Evolutionary conservation across 2,888 invertebrate genomes (phyloP).

Genomic region (Cybosia mesomella): DNA sequence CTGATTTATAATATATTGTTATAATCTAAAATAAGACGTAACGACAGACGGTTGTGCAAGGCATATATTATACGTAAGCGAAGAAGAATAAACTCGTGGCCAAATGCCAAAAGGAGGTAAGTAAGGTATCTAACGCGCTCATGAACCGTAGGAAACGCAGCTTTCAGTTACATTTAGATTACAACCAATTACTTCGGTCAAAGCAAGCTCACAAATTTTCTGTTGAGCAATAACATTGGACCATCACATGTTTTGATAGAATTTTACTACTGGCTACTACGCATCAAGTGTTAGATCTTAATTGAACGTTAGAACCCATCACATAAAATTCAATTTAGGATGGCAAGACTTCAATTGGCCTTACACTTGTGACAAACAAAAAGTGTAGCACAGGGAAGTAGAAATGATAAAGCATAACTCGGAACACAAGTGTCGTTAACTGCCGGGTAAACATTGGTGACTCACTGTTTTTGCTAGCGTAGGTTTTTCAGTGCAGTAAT

Average conservation of each 20-base stretch:
- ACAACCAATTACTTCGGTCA: too few relatives aligned
- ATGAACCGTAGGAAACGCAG: too few relatives aligned
- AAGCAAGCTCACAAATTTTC: conserved; percentile 3
- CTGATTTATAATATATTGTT: background rate
- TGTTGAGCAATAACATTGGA: background rate
- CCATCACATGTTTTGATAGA: background rate
- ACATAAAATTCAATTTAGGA: conserved; percentile 36
- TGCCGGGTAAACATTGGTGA: conserved; percentile 44
- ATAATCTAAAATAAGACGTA: background rate
- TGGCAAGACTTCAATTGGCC: conserved; percentile 17
- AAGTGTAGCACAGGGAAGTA: conserved; percentile 25
- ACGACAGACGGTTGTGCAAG: too few relatives aligned
- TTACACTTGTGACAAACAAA: conserved; percentile 49
- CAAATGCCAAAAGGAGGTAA: too few relatives aligned
- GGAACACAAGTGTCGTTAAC: conserved; percentile 50
- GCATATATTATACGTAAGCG: too few relatives aligned
- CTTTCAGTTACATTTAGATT: too few relatives aligned
- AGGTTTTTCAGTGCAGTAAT: conserved; percentile 36
- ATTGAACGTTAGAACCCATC: background rate
- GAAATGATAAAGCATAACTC: conserved; percentile 51
- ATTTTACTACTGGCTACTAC: conserved; percentile 1
- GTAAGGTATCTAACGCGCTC: too few relatives aligned
- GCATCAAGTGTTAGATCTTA: background rate
- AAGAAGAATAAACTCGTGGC: too few relatives aligned
- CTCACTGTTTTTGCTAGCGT: conserved; percentile 37